Evolutionary conservation across 2,888 invertebrate genomes (phyloP).

Genomic region (Ornithoptera alexandrae): DNA sequence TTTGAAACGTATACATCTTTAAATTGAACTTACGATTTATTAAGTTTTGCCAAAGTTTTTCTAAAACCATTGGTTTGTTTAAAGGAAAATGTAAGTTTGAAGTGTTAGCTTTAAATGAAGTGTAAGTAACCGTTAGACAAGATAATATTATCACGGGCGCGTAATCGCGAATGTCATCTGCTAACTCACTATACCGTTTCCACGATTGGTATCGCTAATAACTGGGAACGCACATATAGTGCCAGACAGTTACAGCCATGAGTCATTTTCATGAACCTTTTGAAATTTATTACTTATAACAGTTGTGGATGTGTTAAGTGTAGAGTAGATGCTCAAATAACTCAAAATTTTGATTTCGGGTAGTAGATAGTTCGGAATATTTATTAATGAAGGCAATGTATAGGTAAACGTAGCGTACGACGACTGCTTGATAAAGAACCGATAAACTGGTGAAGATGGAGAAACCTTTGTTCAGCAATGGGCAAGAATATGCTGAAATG

Average conservation of each 20-base stretch:
- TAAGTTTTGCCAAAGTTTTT: not conserved
- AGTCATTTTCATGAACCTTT: not conserved
- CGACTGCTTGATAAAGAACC: too few relatives aligned
- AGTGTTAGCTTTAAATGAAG: not conserved
- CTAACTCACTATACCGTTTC: constrained; percentile 23
- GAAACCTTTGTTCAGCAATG: too few relatives aligned
- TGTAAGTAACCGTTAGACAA: constrained; percentile 12
- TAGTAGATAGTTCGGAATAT: too few relatives aligned
- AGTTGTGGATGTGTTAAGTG: not conserved
- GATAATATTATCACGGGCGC: constrained; percentile 18
- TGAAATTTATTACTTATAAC: not conserved
- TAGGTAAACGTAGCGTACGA: too few relatives aligned
- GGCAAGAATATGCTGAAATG: too few relatives aligned
- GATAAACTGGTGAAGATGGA: too few relatives aligned
- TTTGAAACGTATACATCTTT: not conserved
- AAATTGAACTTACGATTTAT: not conserved
- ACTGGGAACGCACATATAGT: constrained; percentile 3
- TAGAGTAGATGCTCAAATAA: not conserved
- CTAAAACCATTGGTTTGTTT: not conserved
- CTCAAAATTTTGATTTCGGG: not conserved
- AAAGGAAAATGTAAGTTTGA: not conserved
- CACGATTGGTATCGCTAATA: constrained; percentile 23
- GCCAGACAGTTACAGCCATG: not conserved
- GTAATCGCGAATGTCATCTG: constrained; percentile 18
- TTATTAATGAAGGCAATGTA: too few relatives aligned